Evolutionary conservation across 2,113 vertebrate genomes (phyloP).

Genomic region (Chinchilla lanigera): DNA sequence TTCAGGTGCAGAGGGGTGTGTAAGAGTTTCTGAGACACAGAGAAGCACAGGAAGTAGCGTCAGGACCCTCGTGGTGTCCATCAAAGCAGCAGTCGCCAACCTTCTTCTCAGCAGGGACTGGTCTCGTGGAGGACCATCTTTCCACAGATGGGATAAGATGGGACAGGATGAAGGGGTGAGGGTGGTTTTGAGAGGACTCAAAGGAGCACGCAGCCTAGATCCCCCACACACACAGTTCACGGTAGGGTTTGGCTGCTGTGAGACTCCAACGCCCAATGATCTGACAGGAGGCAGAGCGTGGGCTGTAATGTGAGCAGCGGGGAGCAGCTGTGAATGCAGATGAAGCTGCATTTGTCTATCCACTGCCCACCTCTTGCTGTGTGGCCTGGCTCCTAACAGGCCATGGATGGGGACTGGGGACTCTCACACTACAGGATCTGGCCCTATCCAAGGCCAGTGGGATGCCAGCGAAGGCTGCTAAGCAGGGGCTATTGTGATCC

Average conservation of each 20-base stretch:
- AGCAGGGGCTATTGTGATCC: neutral
- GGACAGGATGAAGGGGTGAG: neutral
- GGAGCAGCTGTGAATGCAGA: neutral
- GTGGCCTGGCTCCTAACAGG: neutral
- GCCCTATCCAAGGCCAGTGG: neutral
- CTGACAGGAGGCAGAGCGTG: neutral
- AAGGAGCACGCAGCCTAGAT: neutral
- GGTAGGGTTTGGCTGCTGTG: neutral
- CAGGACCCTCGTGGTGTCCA: neutral
- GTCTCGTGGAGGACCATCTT: neutral
- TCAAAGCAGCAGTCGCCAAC: neutral
- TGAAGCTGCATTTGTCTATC: neutral
- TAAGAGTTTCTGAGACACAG: neutral
- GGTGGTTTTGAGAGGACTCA: neutral
- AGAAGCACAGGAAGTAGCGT: neutral
- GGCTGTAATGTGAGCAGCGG: neutral
- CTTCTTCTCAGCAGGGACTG: neutral
- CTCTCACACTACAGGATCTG: neutral
- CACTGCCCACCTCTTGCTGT: neutral
- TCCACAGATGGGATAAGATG: neutral
- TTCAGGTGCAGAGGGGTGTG: neutral
- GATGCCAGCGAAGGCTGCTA: neutral
- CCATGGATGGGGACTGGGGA: neutral
- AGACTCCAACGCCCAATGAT: neutral
- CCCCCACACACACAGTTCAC: neutral